Conservation (phyloP, 2,113 vertebrate genomes). For the Lasiurus borealis region DNA sequence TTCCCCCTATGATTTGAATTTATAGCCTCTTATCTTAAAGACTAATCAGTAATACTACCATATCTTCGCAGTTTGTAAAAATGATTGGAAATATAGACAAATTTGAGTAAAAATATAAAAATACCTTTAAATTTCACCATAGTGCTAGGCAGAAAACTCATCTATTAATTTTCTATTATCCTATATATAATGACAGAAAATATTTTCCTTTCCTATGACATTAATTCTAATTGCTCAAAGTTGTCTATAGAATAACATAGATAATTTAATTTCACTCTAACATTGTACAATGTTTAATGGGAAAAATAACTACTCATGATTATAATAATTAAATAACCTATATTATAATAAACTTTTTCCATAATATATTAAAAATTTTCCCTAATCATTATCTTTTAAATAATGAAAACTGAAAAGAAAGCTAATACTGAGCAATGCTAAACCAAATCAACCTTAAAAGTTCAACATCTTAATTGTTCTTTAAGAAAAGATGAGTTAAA, state of each 20-base stretch:
- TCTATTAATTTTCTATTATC: neutral
- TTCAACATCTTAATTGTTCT: slow-evolving; percentile 7
- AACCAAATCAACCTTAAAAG: slow-evolving; percentile 41
- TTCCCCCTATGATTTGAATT: neutral
- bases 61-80: slow-evolving; percentile 4
- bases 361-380: neutral
- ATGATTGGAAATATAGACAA: slow-evolving; percentile 10
- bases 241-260: neutral
- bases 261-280: slow-evolving; percentile 19
- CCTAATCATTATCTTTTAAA: neutral
- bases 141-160: neutral
- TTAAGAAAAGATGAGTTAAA: slow-evolving; percentile 15
- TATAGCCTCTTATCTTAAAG: neutral
- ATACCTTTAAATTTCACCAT: neutral
- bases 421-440: neutral
- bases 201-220: slow-evolving; percentile 27
- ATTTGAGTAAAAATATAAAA: slow-evolving; percentile 36
- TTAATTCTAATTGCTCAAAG: slow-evolving; percentile 31
- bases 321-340: neutral
- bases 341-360: neutral
- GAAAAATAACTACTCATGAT: neutral
- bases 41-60: neutral
- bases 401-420: slow-evolving; percentile 48
- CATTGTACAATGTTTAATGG: neutral
- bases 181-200: neutral